phyloP scores from a whole-genome alignment of 1,140 invertebrate genomes.

The Meloidogyne hapla region DNA sequence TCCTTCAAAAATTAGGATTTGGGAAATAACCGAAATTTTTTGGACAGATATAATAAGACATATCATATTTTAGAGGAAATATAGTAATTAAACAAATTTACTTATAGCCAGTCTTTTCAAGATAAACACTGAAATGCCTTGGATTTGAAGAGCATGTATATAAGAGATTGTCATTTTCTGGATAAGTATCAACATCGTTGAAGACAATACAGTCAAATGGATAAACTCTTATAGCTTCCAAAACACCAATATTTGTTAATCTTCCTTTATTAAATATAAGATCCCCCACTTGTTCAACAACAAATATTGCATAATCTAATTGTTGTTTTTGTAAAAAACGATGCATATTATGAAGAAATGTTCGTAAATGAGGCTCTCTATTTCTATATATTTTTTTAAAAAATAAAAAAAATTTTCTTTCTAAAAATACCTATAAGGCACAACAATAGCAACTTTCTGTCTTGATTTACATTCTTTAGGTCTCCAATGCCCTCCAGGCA shows the following conservation, averaged over 20 bases:
- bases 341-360: slow-evolving; percentile 8
- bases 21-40: too few species aligned
- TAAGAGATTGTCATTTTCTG: slow-evolving; percentile 79
- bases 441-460: slow-evolving; percentile 74
- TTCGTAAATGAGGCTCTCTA: slow-evolving; percentile 8
- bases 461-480: slow-evolving; percentile 38
- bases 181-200: slow-evolving; percentile 88
- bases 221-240: background rate
- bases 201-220: slow-evolving; percentile 76
- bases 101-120: background rate
- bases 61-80: too few species aligned
- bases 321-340: slow-evolving; percentile 22
- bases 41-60: too few species aligned
- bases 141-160: slow-evolving; percentile 74
- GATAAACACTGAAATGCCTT: background rate
- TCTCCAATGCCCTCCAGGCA: slow-evolving; percentile 43
- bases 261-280: background rate
- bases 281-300: slow-evolving; percentile 11
- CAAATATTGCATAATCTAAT: slow-evolving; percentile 12
- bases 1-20: too few species aligned
- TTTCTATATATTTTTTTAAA: background rate
- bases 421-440: slow-evolving; percentile 77
- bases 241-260: background rate
- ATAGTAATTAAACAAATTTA: background rate
- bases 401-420: slow-evolving; percentile 66